Evolutionary conservation across 1,140 invertebrate species (phyloP), one percentile per base, ranked within the genome.

Genomic region (Temnothorax curvispinosus): DNA sequence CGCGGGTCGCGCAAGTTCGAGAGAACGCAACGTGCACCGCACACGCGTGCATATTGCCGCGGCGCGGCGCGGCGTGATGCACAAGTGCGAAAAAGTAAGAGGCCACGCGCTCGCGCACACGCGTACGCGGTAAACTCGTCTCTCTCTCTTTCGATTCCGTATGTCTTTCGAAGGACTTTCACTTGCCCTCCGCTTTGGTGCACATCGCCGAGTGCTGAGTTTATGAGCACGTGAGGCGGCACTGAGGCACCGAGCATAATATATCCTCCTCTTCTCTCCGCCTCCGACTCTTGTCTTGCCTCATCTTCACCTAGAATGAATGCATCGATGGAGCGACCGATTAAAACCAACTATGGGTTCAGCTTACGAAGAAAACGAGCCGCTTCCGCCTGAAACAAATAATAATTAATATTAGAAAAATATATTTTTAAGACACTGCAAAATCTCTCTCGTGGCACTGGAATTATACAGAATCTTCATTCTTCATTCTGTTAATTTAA

Each of bases 111-210:
- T 77, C 72, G 72, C 47, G 44, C 47, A 38, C 72, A 77, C 72
- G 74, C 82, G 72, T 76, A 21, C 47, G 15, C 58, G 58, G 8
- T 50, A n/a, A 60, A 87, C 88, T 81, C 62, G 62, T 71, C 47
- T 71, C 71, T 56, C 71, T 69, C 67, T 52, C 27, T 15, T 6
- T 75, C n/a, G 35, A 75, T 75, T 69, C 38, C 58, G 38, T 80
- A 50, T 82, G 87, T 92, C 91, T 91, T 91, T 92, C 91, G 84
- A 89, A 74, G 89, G 74, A 91, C 89, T 90, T 90, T 90, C 90
- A 90, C 86, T 89, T 90, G 87, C 91, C 88, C 90, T 87, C 88
- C 86, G 87, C 90, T 89, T 78, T 85, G 80, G 84, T 81, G 69
- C n/a, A 87, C 86, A 89, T 86, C 58, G 90, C 88, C 89, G 87